Evolutionary conservation across 2,888 invertebrate genomes (phyloP).

Genomic region (Phaedon cochleariae): DNA sequence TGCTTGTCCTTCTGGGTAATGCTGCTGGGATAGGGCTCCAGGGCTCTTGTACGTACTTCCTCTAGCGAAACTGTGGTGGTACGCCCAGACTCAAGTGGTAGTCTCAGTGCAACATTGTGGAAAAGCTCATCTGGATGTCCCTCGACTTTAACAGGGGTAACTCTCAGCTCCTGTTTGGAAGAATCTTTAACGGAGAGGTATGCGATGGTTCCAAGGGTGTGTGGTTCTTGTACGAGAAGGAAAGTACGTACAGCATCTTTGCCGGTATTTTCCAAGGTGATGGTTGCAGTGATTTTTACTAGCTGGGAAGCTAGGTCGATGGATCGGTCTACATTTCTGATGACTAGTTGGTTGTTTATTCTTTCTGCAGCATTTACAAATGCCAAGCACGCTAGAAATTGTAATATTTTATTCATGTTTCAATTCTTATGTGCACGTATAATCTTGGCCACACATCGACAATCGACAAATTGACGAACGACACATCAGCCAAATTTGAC

Average conservation of each 20-base stretch:
- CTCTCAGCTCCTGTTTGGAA: constrained; percentile 67
- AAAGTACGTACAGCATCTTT: constrained; percentile 76
- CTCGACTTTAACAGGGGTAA: constrained; percentile 61
- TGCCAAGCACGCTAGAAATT: constrained; percentile 36
- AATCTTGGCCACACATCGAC: too few species aligned
- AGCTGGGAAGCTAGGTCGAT: constrained; percentile 90
- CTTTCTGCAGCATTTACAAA: constrained; percentile 39
- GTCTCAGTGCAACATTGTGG: constrained; percentile 64
- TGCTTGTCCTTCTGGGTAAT: constrained; percentile 96
- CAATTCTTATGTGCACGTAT: not conserved
- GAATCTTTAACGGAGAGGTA: constrained; percentile 77
- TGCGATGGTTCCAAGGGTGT: constrained; percentile 72
- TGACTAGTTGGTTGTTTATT: constrained; percentile 68
- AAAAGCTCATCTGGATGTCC: constrained; percentile 59
- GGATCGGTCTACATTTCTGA: constrained; percentile 84
- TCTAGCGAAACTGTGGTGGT: constrained; percentile 73
- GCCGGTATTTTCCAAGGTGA: constrained; percentile 85
- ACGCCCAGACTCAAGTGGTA: constrained; percentile 68
- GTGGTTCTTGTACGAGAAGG: constrained; percentile 75
- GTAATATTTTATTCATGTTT: constrained; percentile 44
- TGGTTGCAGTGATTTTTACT: constrained; percentile 81
- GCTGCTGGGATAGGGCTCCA: constrained; percentile 85
- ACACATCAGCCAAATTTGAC: too few species aligned
- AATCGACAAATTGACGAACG: too few species aligned
- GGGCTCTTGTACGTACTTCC: constrained; percentile 76